Percentiles rank a stretch among this genome's conserved stretches.
Conservation (phyloP, 2,888 invertebrate species). For the Mesorhabditis spiculigera region DNA sequence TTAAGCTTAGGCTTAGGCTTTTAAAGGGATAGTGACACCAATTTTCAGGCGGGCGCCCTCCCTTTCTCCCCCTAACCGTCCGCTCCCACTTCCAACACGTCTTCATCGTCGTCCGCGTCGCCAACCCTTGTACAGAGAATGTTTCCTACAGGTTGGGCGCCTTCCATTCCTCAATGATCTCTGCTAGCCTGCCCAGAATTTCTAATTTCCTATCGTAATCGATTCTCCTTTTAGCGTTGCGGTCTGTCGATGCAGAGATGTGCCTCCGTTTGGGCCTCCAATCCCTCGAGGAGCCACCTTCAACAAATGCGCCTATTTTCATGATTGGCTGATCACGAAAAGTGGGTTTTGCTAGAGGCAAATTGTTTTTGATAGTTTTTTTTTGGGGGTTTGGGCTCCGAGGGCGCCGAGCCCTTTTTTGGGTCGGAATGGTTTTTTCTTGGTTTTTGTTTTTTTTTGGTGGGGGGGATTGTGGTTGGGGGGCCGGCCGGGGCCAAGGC, state of each 20-base stretch:
- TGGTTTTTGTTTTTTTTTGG: too few species aligned
- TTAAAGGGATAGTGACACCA: too few species aligned
- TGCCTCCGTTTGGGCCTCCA: conserved; percentile 92
- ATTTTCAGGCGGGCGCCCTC: conserved; percentile 64
- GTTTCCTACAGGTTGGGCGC: conserved; percentile 76
- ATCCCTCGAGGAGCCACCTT: conserved; percentile 82
- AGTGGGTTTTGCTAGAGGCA: too few species aligned
- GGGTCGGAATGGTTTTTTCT: too few species aligned
- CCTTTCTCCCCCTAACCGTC: conserved; percentile 87
- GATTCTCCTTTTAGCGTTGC: conserved; percentile 60
- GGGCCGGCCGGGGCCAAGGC: too few species aligned
- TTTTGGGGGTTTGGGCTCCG: too few species aligned
- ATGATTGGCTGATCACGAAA: conserved; percentile 90
- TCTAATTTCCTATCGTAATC: conserved; percentile 7
- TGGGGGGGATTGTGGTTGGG: too few species aligned
- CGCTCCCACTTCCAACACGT: conserved; percentile 96
- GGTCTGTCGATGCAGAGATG: conserved; percentile 80
- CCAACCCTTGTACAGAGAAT: conserved; percentile 85
- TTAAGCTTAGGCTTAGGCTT: too few species aligned
- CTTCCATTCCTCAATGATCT: too few species aligned
- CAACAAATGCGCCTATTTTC: conserved; percentile 83
- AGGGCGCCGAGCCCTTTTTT: too few species aligned
- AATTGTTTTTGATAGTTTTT: too few species aligned
- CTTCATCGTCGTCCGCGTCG: conserved; percentile 83
- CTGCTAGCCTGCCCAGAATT: not conserved